Base-by-base conservation (phyloP, 1,140 invertebrate species). In the Dinoponera quadriceps region DNA sequence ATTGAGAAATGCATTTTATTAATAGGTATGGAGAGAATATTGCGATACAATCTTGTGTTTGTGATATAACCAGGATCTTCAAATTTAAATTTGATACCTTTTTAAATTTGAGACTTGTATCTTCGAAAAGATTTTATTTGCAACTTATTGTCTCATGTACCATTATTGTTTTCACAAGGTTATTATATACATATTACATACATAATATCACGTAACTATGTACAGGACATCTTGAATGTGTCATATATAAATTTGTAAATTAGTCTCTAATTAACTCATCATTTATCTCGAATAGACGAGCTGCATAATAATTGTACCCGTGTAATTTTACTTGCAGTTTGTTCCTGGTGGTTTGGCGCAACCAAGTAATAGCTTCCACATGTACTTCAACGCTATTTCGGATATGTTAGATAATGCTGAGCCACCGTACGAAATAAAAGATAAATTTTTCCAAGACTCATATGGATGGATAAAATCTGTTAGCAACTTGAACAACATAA, bases 351-450 rank as follows among this genome's bases (percentile, higher is more conserved):
- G 11, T 25, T n/a, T 55, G 11, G 57, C 54, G 9, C 69, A 82
- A 29, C 38, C 75, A 44, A 18, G 33, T 25, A 57, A 84, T 13
- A 83, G 78, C 55, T 81, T 91, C 9, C 49, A 87, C 73, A 66
- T 88, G 25, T 89, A 90, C 66, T 82, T 93, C 0, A 84, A 92
- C 29, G 85, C 84, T 13, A 20, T 90, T 1, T 84, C 69, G 0
- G 74, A 92, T 33, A 80, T 92, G 18, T 75, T 93, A 20, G n/a
- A 78, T 13, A 87, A 74, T 85, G 78, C 85, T 62, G 20, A 86
- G n/a, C 78, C 84, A 20, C 20, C 68, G 33, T 27, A 84, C 7
- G 57, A 74, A 7, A 49, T 84, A 4, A 29, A 57, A 63, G 3
- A 77, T 20, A 48, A 29, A 13, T 13, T 69, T 63, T 72, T 51